Evolutionary conservation across 1,140 invertebrate genomes (phyloP), one percentile per base, ranked within the genome.

Genomic region (Drosophila fuyamai): DNA sequence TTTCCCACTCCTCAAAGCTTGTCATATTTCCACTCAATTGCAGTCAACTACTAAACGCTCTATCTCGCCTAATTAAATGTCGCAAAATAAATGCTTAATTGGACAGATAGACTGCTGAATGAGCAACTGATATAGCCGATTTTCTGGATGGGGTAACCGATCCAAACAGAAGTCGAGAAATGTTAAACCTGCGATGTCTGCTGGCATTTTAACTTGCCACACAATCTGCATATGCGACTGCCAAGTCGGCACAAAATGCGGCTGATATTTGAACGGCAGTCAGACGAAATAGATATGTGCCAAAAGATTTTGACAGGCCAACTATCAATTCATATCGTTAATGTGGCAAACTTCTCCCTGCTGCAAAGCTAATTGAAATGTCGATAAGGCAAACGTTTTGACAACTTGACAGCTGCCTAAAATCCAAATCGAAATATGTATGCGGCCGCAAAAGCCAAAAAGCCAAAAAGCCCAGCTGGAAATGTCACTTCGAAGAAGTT

Each of bases 31-130:
- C 76, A 67, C 60, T 62, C 60, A 68, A 51, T 48, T n/a, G 8
- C 14, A 58, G 41, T 66, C 60, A 58, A 48, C 44, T 38, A 74
- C 46, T 61, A 75, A 59, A 65, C 55, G 66, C 51, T 56, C 78
- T 86, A 88, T 88, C 79, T 79, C 43, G 60, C 76, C 79, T 86
- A 86, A 86, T 86, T 86, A 86, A 86, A 88, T 59, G 75, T 76
- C 62, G 65, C 51, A 71, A 83, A 86, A 77, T 82, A 82, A 83
- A 85, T 81, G 68, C 84, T 88, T 86, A 86, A 86, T 86, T 86
- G 82, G 82, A 86, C 82, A 86, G 82, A 88, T 86, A 79, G 83
- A 86, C 82, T 88, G 76, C 76, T 88, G 79, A 86, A 86, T 86
- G 65, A 67, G 38, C 65, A 76, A 41, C 14, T 38, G 72, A 84